A percentile compares a stretch with the other conserved stretches of the same genome.
Conservation (phyloP, 2,113 vertebrate species). For the Microtus pennsylvanicus region DNA sequence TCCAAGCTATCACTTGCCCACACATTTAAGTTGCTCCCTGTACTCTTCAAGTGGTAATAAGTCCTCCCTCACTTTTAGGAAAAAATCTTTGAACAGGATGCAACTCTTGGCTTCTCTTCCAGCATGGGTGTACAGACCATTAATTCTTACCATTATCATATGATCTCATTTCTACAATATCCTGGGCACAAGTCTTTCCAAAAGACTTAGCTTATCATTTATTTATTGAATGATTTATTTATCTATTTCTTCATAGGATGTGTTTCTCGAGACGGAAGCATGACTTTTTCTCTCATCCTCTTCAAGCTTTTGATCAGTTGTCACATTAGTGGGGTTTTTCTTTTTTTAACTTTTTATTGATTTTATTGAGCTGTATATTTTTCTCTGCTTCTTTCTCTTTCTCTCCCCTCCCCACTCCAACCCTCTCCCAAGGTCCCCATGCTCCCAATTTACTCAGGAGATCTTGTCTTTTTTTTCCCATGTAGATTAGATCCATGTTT, state of each 20-base stretch:
- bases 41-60: background rate
- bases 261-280: background rate
- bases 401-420: no score
- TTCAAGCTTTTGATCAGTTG: background rate
- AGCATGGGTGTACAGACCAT: background rate
- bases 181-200: background rate
- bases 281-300: background rate
- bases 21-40: background rate
- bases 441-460: no score
- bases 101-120: background rate
- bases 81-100: background rate
- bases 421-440: no score
- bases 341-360: no score
- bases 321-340: background rate
- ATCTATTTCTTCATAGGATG: background rate
- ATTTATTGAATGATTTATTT: no score
- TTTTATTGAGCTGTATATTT: no score
- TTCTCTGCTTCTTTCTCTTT: no score
- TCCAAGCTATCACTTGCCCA: background rate
- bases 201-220: background rate
- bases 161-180: background rate
- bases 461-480: no score
- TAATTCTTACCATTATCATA: background rate
- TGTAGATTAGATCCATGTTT: no score
- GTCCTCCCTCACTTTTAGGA: background rate